Evolutionary conservation across 2,888 invertebrate species (phyloP), one percentile per base, ranked within the genome.

Genomic region (Campoplex nolae): DNA sequence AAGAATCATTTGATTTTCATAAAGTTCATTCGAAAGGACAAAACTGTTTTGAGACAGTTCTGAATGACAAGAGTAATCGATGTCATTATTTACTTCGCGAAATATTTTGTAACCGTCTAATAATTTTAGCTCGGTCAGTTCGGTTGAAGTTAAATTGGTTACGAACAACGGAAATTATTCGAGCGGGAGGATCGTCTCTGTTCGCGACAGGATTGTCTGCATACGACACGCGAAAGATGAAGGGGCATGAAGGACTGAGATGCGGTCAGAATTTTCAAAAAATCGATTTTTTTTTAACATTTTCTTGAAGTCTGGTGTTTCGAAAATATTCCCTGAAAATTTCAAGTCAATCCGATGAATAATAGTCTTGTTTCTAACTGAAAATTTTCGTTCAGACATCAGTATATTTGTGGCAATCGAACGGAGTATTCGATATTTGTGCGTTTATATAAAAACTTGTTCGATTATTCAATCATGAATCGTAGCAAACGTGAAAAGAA

Each of bases 121-220:
- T 13, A 9, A 23, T 32, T n/a, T 23, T 1, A 4, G 42, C 62
- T 65, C 48, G 18, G 16, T 51, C 54, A 62, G 42, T 54, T 86
- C 65, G 23, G 70, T 45, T 56, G 58, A 78, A 84, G 87, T 87
- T 84, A 78, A 84, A 87, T 84, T 87, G 84, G 65, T 82, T 87
- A 82, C 54, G 71, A 62, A 51, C 18, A 54, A 35, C 48, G 68
- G 75, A 87, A 87, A 75, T 78, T 78, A 70, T 82, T 87, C 78
- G 81, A 56, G 62, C 84, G 42, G 51, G 73, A 45, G 28, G 86
- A 84, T 84, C 56, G 83, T 70, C 70, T 65, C 80, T 81, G 86
- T 51, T 51, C 38, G 76, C 76, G 80, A 80, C 85, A 85, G 73
- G 62, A 58, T 81, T 28, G 68, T 65, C 78, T 83, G 83, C 73